Evolutionary conservation across 2,797 vertebrate genomes (phyloP), one percentile per base, ranked within the genome.

Genomic region (Ficedula albicollis): DNA sequence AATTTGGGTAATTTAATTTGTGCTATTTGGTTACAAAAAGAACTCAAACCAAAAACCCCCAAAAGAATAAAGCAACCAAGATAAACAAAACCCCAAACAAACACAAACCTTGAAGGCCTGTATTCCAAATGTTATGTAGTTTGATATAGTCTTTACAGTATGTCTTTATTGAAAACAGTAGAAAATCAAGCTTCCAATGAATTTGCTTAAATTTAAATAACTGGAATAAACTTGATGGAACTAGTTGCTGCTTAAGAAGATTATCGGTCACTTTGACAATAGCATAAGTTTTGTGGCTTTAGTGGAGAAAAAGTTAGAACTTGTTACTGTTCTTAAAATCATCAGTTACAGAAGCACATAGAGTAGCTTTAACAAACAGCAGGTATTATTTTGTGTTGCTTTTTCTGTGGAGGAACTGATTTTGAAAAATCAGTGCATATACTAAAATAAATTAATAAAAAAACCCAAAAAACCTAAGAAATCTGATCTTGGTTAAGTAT

Each of bases 181-280:
- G 64, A 89, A 85, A 84, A 62, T 58, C 1, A 80, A 46, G 15
- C 11, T 87, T 93, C 56, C 30, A n/a, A 1, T 84, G 12, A 43
- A 66, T 83, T 92, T 84, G 22, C 22, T 92, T 6, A 49, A 36
- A 46, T 38, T 41, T 66, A 59, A 89, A 54, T 69, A 39, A 86
- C 39, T 84, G 25, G 11, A 78, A 77, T 32, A 83, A 74, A 60
- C 27, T 51, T 34, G 25, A 52, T 77, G 41, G 64, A 87, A 70
- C 21, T 48, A 66, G 9, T 43, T 87, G 19, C 77, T 91, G 15
- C 46, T 67, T 55, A 74, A 83, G 49, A 78, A 48, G 48, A 13
- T 66, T 63, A 27, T 70, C 2, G 4, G 27, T 87, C 44, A 3
- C 20, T 77, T 64, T 62, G 55, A 54, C 27, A 26, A 15, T 92